Evolutionary conservation across 1,140 invertebrate species (phyloP), one percentile per base, ranked within the genome.

Genomic region (Cotesia glomerata): DNA sequence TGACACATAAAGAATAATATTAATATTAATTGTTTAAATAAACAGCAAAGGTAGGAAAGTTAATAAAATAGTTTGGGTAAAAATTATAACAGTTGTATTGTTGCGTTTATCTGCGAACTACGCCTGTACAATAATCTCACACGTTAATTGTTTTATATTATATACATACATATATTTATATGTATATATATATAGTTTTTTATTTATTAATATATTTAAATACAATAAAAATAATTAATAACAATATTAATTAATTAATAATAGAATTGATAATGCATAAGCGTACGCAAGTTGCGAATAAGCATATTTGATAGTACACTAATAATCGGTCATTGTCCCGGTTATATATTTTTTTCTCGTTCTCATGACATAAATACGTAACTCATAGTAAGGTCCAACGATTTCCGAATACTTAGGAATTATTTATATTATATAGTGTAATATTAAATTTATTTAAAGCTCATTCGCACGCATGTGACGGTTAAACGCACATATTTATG

Each of bases 401-500:
- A 54, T 54, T 54, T 54, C 39, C 39, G 39, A 45, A 45, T 45
- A 45, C 39, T 45, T 45, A 45, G 9, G 9, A 11, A 45, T 7
- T 45, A 45, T 9, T 45, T 45, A 45, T 9, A 7, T 45, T 9
- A 45, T 45, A 11, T 11, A 59, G 8, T 59, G 18, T 26, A 32
- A 26, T 18, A 59, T 32, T 54, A 13, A 5, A 34, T 26, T 34
- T 26, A 18, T 59, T 7, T 8, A 11, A 62, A 36, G 39, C 4
- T 56, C 61, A 65, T 65, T 71, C 69, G 14, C 70, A 36, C 54
- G 35, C 52, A 59, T 34, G 32, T 66, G 35, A 72, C 62, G 63
- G 32, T 72, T 66, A 34, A 72, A 26, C 63, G 52, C 70, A 45
- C 63, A 66, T 72, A 66, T 72, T 72, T 67, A 52, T 67, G 16